phyloP scores from a whole-genome alignment of 2,113 vertebrate species.

The Pseudonaja textilis region DNA sequence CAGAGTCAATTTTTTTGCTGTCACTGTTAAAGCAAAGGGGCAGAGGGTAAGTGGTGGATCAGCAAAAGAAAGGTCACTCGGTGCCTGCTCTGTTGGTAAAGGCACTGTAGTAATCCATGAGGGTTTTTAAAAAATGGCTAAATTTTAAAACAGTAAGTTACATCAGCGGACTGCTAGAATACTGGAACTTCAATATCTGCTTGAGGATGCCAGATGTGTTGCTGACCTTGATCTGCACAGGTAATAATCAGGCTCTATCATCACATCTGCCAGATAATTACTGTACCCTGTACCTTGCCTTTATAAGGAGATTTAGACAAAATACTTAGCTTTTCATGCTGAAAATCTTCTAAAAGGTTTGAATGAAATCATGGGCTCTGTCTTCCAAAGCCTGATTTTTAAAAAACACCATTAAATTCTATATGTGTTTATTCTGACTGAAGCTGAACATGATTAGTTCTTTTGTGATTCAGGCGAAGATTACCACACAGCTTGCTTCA shows the following conservation, averaged over 20 bases:
- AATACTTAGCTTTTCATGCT: neutral
- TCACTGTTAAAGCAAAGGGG: neutral
- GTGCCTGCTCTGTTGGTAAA: neutral
- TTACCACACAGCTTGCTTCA: neutral
- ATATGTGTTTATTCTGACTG: slow-evolving; percentile 12
- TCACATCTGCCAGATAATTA: neutral
- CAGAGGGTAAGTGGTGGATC: neutral
- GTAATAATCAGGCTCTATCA: neutral
- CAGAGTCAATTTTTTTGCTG: neutral
- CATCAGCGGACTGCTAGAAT: neutral
- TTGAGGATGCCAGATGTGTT: neutral
- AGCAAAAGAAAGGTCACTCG: neutral
- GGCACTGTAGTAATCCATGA: neutral
- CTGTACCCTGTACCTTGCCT: neutral
- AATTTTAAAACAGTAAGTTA: neutral
- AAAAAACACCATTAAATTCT: neutral
- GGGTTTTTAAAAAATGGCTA: neutral
- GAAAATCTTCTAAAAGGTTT: neutral
- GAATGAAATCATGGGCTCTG: neutral
- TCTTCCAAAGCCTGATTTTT: neutral
- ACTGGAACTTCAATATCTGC: neutral
- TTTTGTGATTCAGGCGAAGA: slow-evolving; percentile 19
- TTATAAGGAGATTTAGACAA: neutral
- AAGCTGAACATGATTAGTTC: slow-evolving; percentile 9
- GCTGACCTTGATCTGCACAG: neutral